phyloP scores from a whole-genome alignment of 2,113 vertebrate genomes.

The Eclectus roratus region DNA sequence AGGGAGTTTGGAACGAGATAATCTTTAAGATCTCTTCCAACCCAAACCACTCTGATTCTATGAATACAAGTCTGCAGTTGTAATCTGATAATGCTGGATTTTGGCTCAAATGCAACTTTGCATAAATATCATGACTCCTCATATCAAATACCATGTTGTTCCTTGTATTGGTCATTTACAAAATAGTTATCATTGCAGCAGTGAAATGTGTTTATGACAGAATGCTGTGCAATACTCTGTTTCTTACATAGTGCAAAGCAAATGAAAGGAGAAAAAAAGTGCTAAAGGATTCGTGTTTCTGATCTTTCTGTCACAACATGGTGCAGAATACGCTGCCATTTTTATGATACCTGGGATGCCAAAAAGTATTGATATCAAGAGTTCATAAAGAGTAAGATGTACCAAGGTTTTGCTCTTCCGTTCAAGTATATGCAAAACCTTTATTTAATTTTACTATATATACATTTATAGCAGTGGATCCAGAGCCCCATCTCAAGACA shows the following conservation, averaged over 20 bases:
- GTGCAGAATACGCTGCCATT: neutral
- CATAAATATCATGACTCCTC: neutral
- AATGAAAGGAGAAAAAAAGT: neutral
- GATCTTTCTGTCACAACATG: neutral
- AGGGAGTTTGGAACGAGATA: neutral
- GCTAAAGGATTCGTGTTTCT: neutral
- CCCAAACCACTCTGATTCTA: neutral
- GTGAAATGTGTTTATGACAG: neutral
- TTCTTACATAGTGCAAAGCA: accelerated
- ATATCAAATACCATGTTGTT: neutral
- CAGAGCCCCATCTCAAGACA: neutral
- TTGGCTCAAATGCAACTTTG: neutral
- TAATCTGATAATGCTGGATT: neutral
- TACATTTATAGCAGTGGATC: neutral
- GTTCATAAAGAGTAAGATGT: neutral
- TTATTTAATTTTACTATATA: neutral
- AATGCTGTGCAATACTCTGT: neutral
- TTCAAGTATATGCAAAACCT: neutral
- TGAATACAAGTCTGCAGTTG: neutral
- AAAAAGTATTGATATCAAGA: neutral
- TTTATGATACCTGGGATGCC: neutral
- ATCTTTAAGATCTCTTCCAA: neutral
- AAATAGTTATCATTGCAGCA: neutral
- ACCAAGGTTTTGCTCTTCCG: neutral
- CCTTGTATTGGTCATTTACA: neutral